Evolutionary conservation across 92 coral and sea anemone genomes (phyloP).

Genomic region (Isaurus tuberculatus): DNA sequence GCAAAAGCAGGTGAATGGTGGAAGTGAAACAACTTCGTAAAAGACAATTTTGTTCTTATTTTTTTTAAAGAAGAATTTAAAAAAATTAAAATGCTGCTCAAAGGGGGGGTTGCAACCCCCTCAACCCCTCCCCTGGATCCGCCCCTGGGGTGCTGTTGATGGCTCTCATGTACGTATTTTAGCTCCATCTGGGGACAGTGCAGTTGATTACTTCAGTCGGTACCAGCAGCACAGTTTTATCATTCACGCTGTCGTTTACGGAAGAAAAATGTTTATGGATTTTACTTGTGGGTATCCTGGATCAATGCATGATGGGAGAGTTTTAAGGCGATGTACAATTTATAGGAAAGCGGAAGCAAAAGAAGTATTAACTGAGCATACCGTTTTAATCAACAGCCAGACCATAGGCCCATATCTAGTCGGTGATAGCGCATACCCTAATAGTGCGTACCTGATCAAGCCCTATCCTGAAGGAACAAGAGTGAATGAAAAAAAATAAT

Average conservation of each 20-base stretch:
- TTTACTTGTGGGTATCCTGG: slow-evolving; percentile 37
- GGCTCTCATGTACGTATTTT: slow-evolving; percentile 33
- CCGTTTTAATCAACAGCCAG: slow-evolving; percentile 19
- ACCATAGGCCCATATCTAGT: slow-evolving; percentile 33
- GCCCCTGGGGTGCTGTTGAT: slow-evolving; percentile 48
- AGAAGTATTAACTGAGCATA: slow-evolving; percentile 35
- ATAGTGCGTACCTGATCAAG: slow-evolving; percentile 40
- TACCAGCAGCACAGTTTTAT: slow-evolving; percentile 37
- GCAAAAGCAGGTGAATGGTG: too few relatives aligned
- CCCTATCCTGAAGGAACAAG: slow-evolving; percentile 52
- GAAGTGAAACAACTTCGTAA: too few relatives aligned
- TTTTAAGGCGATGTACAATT: slow-evolving; percentile 33
- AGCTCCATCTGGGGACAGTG: slow-evolving; percentile 38
- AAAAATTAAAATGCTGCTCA: too few relatives aligned
- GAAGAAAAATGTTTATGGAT: slow-evolving; percentile 47
- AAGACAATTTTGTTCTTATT: too few relatives aligned
- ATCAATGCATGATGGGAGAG: slow-evolving; percentile 33
- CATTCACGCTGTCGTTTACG: slow-evolving; percentile 35
- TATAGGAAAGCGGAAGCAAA: slow-evolving; percentile 33
- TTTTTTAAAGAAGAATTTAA: too few relatives aligned
- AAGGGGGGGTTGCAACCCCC: too few relatives aligned
- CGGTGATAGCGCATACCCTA: slow-evolving; percentile 44
- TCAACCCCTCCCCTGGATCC: too few relatives aligned
- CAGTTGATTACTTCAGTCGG: slow-evolving; percentile 34
- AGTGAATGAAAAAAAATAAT: slow-evolving; percentile 26